These are phyloP conservation scores for Chelidonichthys spinosus DNA, from an alignment of 2,797 vertebrate species.

Conservation along the genomic window DNA sequence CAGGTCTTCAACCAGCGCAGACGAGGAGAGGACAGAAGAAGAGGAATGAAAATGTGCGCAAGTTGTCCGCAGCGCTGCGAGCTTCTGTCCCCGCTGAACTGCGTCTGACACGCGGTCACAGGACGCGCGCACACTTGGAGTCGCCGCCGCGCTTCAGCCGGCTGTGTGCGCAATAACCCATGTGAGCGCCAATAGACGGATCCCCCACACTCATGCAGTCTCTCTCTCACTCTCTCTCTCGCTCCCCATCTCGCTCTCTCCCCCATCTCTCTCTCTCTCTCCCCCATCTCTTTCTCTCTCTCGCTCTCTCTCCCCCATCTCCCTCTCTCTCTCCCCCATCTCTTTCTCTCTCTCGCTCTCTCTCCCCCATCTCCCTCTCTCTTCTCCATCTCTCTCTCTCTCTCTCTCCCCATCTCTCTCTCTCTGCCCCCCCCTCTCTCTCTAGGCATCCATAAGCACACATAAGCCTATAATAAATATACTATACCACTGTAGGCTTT, in stretches of 20 bases:
- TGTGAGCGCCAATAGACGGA: conserved; percentile 69
- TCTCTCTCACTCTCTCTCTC: conserved; percentile 12
- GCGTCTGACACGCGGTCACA: conserved; percentile 22
- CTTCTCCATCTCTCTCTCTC: conserved; percentile 1
- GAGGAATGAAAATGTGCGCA: conserved; percentile 31
- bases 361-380: neutral
- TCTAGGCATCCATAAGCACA: conserved; percentile 55
- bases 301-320: neutral
- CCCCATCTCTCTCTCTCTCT: neutral
- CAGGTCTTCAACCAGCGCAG: conserved; percentile 34
- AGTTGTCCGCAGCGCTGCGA: conserved; percentile 64
- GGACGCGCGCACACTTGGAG: conserved; percentile 59
- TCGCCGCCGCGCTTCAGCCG: conserved; percentile 55
- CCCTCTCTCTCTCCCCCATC: neutral
- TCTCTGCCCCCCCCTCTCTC: neutral
- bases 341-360: conserved; percentile 3
- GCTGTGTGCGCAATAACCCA: conserved; percentile 72
- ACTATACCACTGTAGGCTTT: neutral
- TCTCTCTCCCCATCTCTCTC: neutral
- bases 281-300: neutral
- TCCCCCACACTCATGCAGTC: conserved; percentile 37
- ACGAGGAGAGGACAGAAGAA: neutral
- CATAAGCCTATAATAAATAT: conserved; percentile 27
- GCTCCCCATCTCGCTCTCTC: conserved; percentile 8
- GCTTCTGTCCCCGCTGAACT: neutral